Conservation (phyloP, 2,113 vertebrate genomes). For the Brachionichthys hirsutus region DNA sequence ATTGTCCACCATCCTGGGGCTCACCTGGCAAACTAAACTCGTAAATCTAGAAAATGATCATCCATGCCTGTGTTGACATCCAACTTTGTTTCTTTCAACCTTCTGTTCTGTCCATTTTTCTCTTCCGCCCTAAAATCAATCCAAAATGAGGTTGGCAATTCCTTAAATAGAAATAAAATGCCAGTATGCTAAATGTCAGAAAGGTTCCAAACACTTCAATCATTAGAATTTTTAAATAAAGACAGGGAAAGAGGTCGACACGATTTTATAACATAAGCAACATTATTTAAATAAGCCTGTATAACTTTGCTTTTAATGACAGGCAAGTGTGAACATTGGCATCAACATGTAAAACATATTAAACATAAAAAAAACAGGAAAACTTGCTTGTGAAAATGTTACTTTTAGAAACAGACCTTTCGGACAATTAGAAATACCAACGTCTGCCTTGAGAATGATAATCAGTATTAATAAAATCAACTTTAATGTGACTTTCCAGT, state of each 20-base stretch:
- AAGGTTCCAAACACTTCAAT: too few relatives aligned
- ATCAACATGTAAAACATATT: not conserved
- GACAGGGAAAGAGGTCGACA: too few relatives aligned
- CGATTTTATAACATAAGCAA: too few relatives aligned
- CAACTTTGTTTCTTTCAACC: too few relatives aligned
- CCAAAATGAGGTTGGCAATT: too few relatives aligned
- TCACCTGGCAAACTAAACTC: constrained; percentile 38
- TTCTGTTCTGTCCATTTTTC: too few relatives aligned
- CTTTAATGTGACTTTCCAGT: constrained; percentile 21
- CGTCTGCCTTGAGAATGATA: not conserved
- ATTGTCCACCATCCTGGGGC: constrained; percentile 55
- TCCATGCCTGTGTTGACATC: too few relatives aligned
- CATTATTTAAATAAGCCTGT: not conserved
- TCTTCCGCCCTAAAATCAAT: too few relatives aligned
- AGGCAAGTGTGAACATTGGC: not conserved
- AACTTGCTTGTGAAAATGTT: not conserved
- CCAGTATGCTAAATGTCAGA: too few relatives aligned
- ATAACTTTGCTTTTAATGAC: not conserved
- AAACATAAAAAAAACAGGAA: not conserved
- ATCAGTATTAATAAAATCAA: constrained; percentile 11
- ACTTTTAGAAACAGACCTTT: constrained; percentile 1
- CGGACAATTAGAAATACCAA: not conserved
- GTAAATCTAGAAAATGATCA: too few relatives aligned
- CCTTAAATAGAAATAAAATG: too few relatives aligned
- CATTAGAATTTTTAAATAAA: too few relatives aligned